Evolutionary conservation across 2,888 invertebrate species (phyloP).

Genomic region (Drosophila paranaensis): DNA sequence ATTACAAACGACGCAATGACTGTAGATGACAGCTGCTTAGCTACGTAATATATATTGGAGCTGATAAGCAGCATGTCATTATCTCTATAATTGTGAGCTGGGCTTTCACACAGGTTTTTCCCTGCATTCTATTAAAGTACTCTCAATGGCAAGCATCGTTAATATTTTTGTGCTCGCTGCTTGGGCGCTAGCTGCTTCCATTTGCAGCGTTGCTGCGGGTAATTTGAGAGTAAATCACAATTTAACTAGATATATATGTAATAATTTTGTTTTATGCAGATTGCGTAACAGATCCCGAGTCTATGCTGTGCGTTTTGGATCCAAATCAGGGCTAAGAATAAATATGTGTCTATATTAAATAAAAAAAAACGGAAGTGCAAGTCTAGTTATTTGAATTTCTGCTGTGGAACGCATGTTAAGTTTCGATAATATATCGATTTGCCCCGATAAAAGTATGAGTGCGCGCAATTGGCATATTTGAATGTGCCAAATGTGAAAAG

Average conservation of each 20-base stretch:
- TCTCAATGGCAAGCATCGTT: constrained; percentile 30
- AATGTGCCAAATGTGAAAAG: background rate
- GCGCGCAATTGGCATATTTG: background rate
- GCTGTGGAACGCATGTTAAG: background rate
- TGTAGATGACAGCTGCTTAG: background rate
- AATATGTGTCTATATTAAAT: constrained; percentile 6
- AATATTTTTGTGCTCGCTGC: constrained; percentile 22
- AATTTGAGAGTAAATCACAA: background rate
- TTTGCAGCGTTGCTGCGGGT: constrained; percentile 39
- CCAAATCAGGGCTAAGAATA: constrained; percentile 28
- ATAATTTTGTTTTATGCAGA: constrained; percentile 31
- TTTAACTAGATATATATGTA: background rate
- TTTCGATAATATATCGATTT: background rate
- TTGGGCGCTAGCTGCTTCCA: constrained; percentile 24
- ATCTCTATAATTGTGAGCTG: constrained; percentile 2
- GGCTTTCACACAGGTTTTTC: background rate
- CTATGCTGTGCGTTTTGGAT: constrained; percentile 53
- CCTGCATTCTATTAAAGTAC: constrained; percentile 1
- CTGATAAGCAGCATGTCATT: constrained; percentile 6
- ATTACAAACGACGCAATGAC: background rate
- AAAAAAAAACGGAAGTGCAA: background rate
- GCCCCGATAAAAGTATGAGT: background rate
- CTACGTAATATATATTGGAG: background rate
- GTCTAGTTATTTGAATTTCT: background rate
- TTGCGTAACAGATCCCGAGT: constrained; percentile 64